phyloP scores from a whole-genome alignment of 2,888 invertebrate species.

The Lysandra bellargus region DNA sequence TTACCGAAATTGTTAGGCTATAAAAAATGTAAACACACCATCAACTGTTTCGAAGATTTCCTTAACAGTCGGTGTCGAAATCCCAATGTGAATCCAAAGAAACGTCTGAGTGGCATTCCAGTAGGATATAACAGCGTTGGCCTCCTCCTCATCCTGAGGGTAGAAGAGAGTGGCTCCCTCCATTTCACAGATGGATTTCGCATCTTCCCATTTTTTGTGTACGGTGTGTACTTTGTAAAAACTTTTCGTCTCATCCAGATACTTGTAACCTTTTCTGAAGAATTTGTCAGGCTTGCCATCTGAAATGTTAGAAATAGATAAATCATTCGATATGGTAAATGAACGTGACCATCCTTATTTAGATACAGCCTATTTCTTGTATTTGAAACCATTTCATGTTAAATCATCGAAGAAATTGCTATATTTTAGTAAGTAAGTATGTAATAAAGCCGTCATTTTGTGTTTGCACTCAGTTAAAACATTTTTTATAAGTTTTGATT shows the following conservation, averaged over 20 bases:
- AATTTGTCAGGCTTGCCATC: conserved; percentile 56
- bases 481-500: too few species aligned
- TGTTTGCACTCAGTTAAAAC: too few species aligned
- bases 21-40: conserved; percentile 42
- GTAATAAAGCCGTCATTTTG: too few species aligned
- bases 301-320: conserved; percentile 41
- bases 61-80: conserved; percentile 51
- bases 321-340: neutral
- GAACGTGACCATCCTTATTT: too few species aligned
- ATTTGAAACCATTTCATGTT: too few species aligned
- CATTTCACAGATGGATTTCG: conserved; percentile 52
- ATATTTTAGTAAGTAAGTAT: too few species aligned
- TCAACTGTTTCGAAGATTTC: conserved; percentile 58
- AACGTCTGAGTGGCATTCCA: conserved; percentile 50
- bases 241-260: conserved; percentile 49
- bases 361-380: too few species aligned
- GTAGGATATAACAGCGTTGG: conserved; percentile 45
- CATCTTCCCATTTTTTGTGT: conserved; percentile 54
- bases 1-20: neutral
- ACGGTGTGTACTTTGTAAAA: conserved; percentile 66
- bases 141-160: conserved; percentile 56
- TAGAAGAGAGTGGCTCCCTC: conserved; percentile 62
- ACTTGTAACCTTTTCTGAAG: conserved; percentile 63
- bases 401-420: too few species aligned
- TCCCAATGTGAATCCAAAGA: conserved; percentile 50